A percentile compares a stretch with the other conserved stretches of the same genome.
phyloP scores from a whole-genome alignment of 2,113 vertebrate genomes.

The Bothrops jararaca region DNA sequence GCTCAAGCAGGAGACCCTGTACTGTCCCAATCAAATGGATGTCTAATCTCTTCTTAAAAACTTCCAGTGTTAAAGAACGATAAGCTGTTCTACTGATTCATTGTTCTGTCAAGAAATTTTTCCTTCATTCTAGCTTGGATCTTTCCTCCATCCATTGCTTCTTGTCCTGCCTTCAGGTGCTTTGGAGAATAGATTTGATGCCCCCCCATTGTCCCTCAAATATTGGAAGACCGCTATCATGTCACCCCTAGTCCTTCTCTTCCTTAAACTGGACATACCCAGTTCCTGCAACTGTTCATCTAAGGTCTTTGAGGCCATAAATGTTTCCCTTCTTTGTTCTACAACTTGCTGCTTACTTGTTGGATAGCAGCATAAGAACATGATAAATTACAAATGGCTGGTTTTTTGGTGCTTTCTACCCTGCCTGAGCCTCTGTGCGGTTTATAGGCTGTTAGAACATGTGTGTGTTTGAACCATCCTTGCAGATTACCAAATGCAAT shows the following conservation, averaged over 20 bases:
- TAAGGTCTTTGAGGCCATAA: background rate
- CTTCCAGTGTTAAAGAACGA: background rate
- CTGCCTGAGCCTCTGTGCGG: background rate
- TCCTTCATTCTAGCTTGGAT: too few relatives aligned
- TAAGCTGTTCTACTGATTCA: background rate
- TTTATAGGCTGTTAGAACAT: background rate
- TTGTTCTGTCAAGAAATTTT: too few relatives aligned
- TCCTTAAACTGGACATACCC: background rate
- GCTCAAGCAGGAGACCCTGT: background rate
- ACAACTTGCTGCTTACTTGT: background rate
- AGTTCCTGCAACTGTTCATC: background rate
- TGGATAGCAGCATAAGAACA: background rate
- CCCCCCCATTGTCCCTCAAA: too few relatives aligned
- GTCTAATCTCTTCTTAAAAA: background rate
- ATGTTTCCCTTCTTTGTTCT: background rate
- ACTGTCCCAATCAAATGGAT: background rate
- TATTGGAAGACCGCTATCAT: background rate
- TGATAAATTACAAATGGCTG: background rate
- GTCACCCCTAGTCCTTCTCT: background rate
- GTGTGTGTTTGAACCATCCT: background rate
- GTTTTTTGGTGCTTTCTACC: background rate
- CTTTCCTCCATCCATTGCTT: background rate
- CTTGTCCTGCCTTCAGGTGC: background rate
- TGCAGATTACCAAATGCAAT: background rate
- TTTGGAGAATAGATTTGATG: background rate